phyloP scores from a whole-genome alignment of 1,140 invertebrate species.

The Pygmarrhopalites habei region DNA sequence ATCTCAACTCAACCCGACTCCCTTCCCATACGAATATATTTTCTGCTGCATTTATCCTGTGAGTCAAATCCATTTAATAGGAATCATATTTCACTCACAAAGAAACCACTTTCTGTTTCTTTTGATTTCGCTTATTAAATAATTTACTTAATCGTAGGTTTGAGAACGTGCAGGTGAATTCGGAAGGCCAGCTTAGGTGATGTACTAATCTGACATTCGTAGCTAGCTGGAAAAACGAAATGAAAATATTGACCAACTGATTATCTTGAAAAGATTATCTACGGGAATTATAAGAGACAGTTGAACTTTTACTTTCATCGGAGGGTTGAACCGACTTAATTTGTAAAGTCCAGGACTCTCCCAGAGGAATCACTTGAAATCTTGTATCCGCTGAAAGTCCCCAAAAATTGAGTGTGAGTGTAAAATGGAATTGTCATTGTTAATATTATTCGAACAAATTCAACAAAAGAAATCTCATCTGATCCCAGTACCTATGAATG shows the following conservation, averaged over 20 bases:
- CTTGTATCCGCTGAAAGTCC: conserved; percentile 34
- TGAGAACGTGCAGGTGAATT: conserved; percentile 32
- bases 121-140: too few species aligned
- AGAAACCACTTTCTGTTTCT: too few species aligned
- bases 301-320: too few species aligned
- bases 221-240: too few species aligned
- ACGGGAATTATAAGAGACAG: too few species aligned
- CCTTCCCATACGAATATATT: conserved; percentile 39
- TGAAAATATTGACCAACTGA: too few species aligned
- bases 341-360: conserved; percentile 34
- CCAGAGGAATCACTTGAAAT: conserved; percentile 30
- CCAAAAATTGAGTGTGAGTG: too few species aligned
- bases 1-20: conserved; percentile 33
- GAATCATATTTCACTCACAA: too few species aligned
- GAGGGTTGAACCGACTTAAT: conserved; percentile 23
- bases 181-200: conserved; percentile 36
- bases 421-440: background rate
- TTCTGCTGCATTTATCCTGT: conserved; percentile 31
- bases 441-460: background rate
- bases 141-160: conserved; percentile 32
- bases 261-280: background rate
- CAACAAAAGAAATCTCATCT: too few species aligned
- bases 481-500: too few species aligned
- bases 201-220: conserved; percentile 39
- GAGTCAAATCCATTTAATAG: too few species aligned